phyloP scores from a whole-genome alignment of 2,113 vertebrate species.

The Neoarius graeffei region DNA sequence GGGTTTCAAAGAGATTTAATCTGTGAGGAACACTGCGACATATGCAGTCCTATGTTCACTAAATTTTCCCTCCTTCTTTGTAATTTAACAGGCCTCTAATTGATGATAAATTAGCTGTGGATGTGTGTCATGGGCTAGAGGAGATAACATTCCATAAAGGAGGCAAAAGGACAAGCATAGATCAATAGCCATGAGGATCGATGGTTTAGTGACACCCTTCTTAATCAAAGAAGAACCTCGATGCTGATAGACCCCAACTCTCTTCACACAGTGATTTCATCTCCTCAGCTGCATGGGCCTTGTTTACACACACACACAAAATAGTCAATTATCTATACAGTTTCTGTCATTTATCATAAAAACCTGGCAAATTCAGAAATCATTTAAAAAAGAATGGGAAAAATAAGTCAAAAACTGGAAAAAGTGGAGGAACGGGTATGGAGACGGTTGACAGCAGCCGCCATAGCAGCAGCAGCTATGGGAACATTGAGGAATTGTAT shows the following conservation, averaged over 20 bases:
- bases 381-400: not conserved
- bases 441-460: conserved; percentile 8
- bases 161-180: conserved; percentile 28
- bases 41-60: not conserved
- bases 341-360: not conserved
- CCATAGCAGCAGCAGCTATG: conserved; percentile 46
- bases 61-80: not conserved
- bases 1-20: not conserved
- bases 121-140: conserved; percentile 41
- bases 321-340: not conserved
- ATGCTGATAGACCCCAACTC: conserved; percentile 29
- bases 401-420: not conserved
- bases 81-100: not conserved
- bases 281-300: conserved; percentile 8
- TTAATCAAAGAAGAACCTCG: conserved; percentile 51
- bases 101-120: conserved; percentile 52
- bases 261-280: conserved; percentile 17
- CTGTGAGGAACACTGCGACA: not conserved
- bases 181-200: conserved; percentile 49
- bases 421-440: not conserved
- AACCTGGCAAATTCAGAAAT: not conserved
- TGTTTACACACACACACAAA: not conserved
- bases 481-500: conserved; percentile 65
- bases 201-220: conserved; percentile 57
- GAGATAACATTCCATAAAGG: conserved; percentile 48